A percentile compares a stretch with the other conserved stretches of the same genome.
Conservation (phyloP, 1,140 invertebrate genomes). For the Drosophila leontia region DNA sequence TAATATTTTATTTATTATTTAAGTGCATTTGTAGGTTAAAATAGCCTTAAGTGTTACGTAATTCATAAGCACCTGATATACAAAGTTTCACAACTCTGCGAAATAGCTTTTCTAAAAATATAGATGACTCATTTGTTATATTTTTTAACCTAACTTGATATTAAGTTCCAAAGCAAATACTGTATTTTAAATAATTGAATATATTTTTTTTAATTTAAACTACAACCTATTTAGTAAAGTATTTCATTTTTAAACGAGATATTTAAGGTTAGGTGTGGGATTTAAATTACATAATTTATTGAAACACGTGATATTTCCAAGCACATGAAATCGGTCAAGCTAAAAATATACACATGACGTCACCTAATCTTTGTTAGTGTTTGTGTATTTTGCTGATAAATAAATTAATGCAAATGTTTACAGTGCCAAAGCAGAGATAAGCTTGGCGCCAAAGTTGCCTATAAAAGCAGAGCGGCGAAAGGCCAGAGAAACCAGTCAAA, state of each 20-base stretch:
- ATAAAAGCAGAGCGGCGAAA: constrained; percentile 19
- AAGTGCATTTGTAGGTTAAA: neutral
- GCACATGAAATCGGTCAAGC: neutral
- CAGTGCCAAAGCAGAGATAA: constrained; percentile 23
- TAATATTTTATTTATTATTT: neutral
- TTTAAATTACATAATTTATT: constrained; percentile 3
- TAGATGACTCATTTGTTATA: neutral
- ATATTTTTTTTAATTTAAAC: neutral
- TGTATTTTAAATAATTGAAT: neutral
- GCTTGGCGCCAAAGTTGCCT: constrained; percentile 35
- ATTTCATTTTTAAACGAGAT: constrained; percentile 4
- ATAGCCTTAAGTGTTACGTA: neutral
- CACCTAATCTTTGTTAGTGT: neutral
- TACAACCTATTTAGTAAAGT: no score
- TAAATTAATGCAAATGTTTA: constrained; percentile 32
- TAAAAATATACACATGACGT: constrained; percentile 34
- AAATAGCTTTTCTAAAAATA: constrained; percentile 7
- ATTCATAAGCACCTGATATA: neutral
- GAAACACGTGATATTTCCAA: constrained; percentile 36
- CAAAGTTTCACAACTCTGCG: neutral
- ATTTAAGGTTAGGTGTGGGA: neutral
- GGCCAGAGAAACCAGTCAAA: constrained; percentile 14
- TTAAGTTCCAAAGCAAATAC: neutral
- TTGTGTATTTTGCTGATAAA: constrained; percentile 12
- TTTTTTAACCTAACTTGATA: neutral